phyloP scores from a whole-genome alignment of 2,888 invertebrate species.

The Hesperia comma region DNA sequence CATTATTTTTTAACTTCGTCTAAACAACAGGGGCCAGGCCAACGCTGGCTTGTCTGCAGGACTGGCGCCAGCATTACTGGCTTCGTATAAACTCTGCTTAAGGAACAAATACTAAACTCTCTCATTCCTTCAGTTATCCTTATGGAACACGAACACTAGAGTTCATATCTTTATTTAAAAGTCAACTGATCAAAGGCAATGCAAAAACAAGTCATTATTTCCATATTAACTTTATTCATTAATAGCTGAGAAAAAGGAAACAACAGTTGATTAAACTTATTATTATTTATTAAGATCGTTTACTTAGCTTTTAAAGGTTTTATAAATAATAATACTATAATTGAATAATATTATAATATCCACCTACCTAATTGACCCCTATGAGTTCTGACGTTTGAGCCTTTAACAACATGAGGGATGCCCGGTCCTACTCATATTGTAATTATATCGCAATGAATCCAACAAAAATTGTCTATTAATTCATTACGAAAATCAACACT shows the following conservation, averaged over 20 bases:
- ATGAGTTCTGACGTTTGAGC: conserved; percentile 2
- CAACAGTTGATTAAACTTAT: conserved; percentile 24
- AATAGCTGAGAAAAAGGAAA: conserved; percentile 7
- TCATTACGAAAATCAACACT: conserved; percentile 25
- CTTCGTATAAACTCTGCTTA: no score
- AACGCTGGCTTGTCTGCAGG: no score
- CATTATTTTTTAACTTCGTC: no score
- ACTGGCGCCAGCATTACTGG: no score
- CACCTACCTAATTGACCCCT: conserved; percentile 35
- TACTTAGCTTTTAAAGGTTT: conserved; percentile 42
- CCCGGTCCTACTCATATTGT: conserved; percentile 19
- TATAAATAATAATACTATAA: conserved; percentile 54
- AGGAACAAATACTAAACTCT: no score
- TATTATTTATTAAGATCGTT: conserved; percentile 32
- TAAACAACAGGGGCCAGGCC: no score
- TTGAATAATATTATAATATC: conserved; percentile 43
- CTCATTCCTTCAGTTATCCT: no score
- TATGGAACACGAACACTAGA: no score
- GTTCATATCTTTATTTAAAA: no score
- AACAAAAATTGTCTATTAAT: conserved; percentile 35
- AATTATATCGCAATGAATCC: conserved; percentile 28
- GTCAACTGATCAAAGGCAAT: no score
- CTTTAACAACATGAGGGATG: conserved; percentile 12
- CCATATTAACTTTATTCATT: no score
- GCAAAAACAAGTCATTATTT: no score